Evolutionary conservation across 2,113 vertebrate species (phyloP), one percentile per base, ranked within the genome.

Genomic region (Xiphophorus maculatus): DNA sequence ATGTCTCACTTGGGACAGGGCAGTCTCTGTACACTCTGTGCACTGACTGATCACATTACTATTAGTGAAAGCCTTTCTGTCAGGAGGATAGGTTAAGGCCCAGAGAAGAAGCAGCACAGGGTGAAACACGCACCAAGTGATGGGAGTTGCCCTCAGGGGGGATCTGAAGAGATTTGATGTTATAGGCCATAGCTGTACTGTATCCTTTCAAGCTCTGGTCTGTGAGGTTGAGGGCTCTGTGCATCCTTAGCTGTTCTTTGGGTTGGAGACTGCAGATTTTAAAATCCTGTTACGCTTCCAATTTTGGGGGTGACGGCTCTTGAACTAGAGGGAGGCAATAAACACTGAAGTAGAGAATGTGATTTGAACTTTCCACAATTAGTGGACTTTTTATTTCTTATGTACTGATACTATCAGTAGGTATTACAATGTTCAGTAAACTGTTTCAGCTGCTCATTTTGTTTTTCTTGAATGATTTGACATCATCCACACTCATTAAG

Each of bases 21-120:
- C 81, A 72, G 87, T 80, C 79, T 88, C 79, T 15, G 81, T 84
- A 74, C 82, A 73, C 87, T 91, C 85, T 84, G 86, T 75, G 79
- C 83, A 60, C 84, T 91, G 92, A 92, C 92, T 84, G 84, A 91
- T 91, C 91, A 88, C 90, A 91, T 93, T 91, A 93, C 84, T 82
- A 89, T 90, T 77, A 88, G 82, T 44, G 71, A 63, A 82, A 90
- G 83, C 85, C 85, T 11, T 77, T 86, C 83, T 91, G 92, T 88
- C 92, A 91, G 84, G 81, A 85, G 80, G 79, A 82, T 82, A 87
- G 78, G 77, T 89, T 86, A 83, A 62, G 73, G 77, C 84, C 72
- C 67, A 32, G 82, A 51, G 19, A 82, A 79, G 65, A 66, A 78
- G 48, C n/a, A 27, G 80, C 68, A 70, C 12, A 0, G 87, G 87